phyloP scores from a whole-genome alignment of 2,888 invertebrate genomes.

The Xestia c-nigrum region DNA sequence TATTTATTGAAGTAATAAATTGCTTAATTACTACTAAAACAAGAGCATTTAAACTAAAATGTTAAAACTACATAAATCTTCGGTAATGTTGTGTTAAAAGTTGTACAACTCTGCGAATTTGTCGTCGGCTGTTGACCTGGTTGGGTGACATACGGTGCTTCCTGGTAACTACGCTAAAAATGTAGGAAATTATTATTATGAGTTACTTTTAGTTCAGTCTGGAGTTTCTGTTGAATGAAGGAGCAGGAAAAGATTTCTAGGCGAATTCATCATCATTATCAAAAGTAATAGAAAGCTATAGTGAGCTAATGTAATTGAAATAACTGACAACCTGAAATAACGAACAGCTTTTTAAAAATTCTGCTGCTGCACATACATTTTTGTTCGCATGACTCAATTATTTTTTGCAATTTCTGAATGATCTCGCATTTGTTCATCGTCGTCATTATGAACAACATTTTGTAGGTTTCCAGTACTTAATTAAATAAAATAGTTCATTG shows the following conservation, averaged over 20 bases:
- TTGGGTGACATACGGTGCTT: constrained; percentile 52
- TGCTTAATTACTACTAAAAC: constrained; percentile 39
- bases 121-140: constrained; percentile 64
- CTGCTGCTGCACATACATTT: accelerated
- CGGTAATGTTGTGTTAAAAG: constrained; percentile 55
- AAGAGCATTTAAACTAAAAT: constrained; percentile 37
- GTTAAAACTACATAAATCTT: constrained; percentile 51
- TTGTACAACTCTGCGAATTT: constrained; percentile 60
- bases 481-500: not conserved
- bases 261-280: not conserved
- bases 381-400: not conserved
- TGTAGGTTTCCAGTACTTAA: not conserved
- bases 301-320: no score
- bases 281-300: not conserved
- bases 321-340: not conserved
- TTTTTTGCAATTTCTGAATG: not conserved
- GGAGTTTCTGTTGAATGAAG: constrained; percentile 17
- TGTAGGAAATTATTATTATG: constrained; percentile 39
- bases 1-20: constrained; percentile 39
- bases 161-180: constrained; percentile 57
- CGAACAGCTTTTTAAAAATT: not conserved
- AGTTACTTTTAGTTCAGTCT: constrained; percentile 22
- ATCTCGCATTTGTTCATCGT: not conserved
- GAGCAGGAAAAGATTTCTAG: not conserved
- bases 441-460: not conserved